Evolutionary conservation across 1,140 invertebrate genomes (phyloP), one percentile per base, ranked within the genome.

Genomic region (Bombus confusus): DNA sequence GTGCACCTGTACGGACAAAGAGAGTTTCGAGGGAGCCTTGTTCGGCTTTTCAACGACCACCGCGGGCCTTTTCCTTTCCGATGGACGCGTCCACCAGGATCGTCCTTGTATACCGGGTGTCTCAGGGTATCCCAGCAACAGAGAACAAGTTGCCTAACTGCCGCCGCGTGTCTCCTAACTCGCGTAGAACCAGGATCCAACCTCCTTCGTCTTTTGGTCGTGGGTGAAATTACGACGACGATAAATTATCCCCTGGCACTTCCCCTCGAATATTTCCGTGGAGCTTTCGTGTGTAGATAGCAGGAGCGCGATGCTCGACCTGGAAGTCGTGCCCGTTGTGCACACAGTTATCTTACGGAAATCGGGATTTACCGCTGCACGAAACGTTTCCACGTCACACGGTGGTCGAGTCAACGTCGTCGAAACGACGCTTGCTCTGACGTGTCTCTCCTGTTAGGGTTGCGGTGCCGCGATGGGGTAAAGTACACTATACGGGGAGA

Each of bases 1-100:
- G 75, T 82, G 88, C 92, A 93, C 90, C 92, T 92, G 92, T 85
- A 86, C 87, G 88, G 72, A 94, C 91, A 94, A 94, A 93, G 90
- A 72, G 75, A 80, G 41, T 72, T 72, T 37, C 68, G 75, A 84
- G 66, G n/a, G 34, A n/a, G 79, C 87, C 83, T 78, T 88, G 87
- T 92, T 89, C 87, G 89, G 80, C 90, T 91, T 91, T 88, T 87
- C 88, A 91, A 91, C 88, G 80, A 80, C 89, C 90, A 88, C 86
- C 90, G 84, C 89, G 37, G 86, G 88, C 83, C 80, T 87, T 83
- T 71, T 69, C 83, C 80, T 87, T 72, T 47, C 76, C 81, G 57
- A 79, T 74, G 72, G 74, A 68, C 37, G 57, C 77, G 74, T 80
- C 37, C 71, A 41, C 43, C 34, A 39, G 66, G 31, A 68, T 74